Evolutionary conservation across 2,113 vertebrate genomes (phyloP), one percentile per base, ranked within the genome.

Genomic region (Haemorhous mexicanus): DNA sequence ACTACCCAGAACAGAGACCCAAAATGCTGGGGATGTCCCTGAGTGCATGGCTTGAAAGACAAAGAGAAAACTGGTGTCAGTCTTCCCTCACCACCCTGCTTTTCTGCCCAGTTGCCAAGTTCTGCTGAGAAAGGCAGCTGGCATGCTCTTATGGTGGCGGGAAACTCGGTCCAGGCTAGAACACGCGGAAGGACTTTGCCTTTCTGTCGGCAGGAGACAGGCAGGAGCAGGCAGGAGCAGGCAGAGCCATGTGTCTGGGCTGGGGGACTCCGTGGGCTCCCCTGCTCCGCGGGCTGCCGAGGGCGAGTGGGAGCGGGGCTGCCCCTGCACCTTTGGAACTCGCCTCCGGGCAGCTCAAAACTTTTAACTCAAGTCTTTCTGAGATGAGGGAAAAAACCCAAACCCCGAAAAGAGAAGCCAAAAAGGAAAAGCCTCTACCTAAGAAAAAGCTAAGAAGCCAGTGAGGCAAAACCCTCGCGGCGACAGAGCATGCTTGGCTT

Each of bases 151-250:
- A 27, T 7, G n/a, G 58, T 1, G 9, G n/a, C 18, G 46, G 49
- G 28, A 64, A 64, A n/a, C 15, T 49, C 0, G 0, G 23, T 6
- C 24, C 16, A 10, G 24, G 30, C 50, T 23, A 49, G 35, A 66
- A 58, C 0, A 1, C 5, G 3, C 0, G 0, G 23, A 41, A 30
- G 23, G 50, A 56, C n/a, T 6, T 33, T 0, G 2, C 12, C 23
- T 24, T 56, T 39, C 23, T 13, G 6, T n/a, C 1, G 2, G 15
- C 28, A n/a, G n/a, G n/a, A n/a, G n/a, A n/a, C n/a, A n/a, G n/a
- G n/a, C n/a, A n/a, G 70, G 24, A n/a, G 50, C 12, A 28, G 15
- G 6, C 28, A n/a, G n/a, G 15, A 47, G n/a, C 49, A 47, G n/a
- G 23, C 19, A 56, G 39, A 23, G 23, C 41, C 8, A 15, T 6